Evolutionary conservation across 2,797 vertebrate species (phyloP).

Genomic region (Gorsachius magnificus): DNA sequence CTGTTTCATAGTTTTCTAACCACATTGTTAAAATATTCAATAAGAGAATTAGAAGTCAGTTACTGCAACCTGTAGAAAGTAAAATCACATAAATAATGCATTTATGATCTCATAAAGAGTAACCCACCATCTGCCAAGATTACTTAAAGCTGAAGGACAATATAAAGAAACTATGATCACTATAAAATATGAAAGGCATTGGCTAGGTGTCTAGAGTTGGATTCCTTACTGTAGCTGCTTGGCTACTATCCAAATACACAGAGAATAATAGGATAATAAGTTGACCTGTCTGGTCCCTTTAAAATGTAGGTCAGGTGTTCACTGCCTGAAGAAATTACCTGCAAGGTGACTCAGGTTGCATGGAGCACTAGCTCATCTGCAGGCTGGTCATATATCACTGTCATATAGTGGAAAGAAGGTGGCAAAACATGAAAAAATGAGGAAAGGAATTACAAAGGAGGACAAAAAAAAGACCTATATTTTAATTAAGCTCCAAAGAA

Average conservation of each 20-base stretch:
- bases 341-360: neutral
- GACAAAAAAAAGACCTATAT: neutral
- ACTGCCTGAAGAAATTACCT: constrained; percentile 4
- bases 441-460: neutral
- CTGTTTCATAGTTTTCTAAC: neutral
- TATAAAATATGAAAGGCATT: neutral
- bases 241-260: neutral
- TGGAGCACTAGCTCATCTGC: neutral
- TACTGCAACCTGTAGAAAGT: neutral
- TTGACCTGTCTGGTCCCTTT: neutral
- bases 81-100: neutral
- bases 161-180: neutral
- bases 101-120: neutral
- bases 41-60: neutral
- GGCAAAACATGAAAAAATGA: neutral
- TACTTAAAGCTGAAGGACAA: neutral
- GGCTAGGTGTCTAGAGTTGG: neutral
- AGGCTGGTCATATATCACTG: neutral
- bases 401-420: neutral
- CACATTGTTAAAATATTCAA: neutral
- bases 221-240: neutral
- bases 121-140: neutral
- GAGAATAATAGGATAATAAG: neutral
- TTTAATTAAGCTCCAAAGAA: neutral
- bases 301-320: constrained; percentile 19